These are phyloP conservation scores for Eustalomyia histrio DNA, from an alignment of 2,888 invertebrate species.

Conservation along the genomic window DNA sequence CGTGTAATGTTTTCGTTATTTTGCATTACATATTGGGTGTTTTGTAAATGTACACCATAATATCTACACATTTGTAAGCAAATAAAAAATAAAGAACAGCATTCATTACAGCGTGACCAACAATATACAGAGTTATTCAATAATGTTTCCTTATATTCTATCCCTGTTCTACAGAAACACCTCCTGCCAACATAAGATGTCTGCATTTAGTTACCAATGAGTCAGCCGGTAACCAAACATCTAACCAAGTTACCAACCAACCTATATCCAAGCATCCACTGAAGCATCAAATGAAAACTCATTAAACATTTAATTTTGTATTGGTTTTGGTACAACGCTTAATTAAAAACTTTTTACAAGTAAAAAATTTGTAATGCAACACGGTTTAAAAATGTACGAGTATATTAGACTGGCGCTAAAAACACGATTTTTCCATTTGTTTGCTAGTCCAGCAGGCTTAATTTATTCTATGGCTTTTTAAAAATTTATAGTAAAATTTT, in stretches of 20 bases:
- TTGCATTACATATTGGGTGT: not conserved
- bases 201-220: not conserved
- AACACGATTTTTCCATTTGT: too few species aligned
- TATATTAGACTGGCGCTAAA: not conserved
- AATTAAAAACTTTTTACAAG: conserved; percentile 64
- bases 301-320: conserved; percentile 66
- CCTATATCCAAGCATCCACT: conserved; percentile 39
- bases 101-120: conserved; percentile 58
- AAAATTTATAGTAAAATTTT: too few species aligned
- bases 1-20: too few species aligned
- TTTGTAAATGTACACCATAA: not conserved
- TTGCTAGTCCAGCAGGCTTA: too few species aligned
- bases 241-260: conserved; percentile 26
- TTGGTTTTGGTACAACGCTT: conserved; percentile 64
- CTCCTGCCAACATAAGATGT: conserved; percentile 31
- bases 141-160: conserved; percentile 39
- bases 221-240: conserved; percentile 3
- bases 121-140: conserved; percentile 60
- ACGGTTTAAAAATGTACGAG: conserved; percentile 11
- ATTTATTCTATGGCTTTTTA: too few species aligned
- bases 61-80: too few species aligned
- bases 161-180: conserved; percentile 5
- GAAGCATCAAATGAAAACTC: conserved; percentile 61
- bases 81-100: conserved; percentile 29
- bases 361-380: conserved; percentile 54